Evolutionary conservation across 2,888 invertebrate species (phyloP).

Genomic region (Eueremaeus valkanovi): DNA sequence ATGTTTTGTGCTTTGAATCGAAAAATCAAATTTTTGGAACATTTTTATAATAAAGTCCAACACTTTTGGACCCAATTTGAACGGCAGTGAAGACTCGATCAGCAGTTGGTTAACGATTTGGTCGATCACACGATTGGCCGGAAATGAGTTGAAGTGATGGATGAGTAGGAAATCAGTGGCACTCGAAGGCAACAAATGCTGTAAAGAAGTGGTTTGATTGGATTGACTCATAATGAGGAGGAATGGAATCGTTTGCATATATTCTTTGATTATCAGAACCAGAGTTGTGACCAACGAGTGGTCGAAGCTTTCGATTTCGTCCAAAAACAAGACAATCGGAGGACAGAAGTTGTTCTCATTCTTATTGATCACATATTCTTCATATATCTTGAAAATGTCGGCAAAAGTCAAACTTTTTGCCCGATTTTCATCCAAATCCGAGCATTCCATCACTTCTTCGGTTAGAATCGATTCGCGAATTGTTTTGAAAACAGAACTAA

Average conservation of each 20-base stretch:
- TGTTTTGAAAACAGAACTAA: neutral
- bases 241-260: constrained; percentile 42
- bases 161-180: constrained; percentile 5
- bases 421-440: neutral
- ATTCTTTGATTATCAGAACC: constrained; percentile 45
- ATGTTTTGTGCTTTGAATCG: neutral
- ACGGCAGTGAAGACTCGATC: neutral
- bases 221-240: constrained; percentile 1
- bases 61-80: constrained; percentile 30
- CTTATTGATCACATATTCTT: constrained; percentile 2
- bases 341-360: neutral
- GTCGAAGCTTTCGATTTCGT: constrained; percentile 20
- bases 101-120: neutral
- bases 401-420: neutral
- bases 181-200: constrained; percentile 26
- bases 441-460: constrained; percentile 15
- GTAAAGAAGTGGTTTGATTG: constrained; percentile 9
- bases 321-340: constrained; percentile 24
- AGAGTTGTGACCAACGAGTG: constrained; percentile 23
- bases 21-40: constrained; percentile 20
- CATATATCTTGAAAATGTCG: neutral
- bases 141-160: neutral
- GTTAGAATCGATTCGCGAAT: constrained; percentile 11
- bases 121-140: neutral
- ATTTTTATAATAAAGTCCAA: constrained; percentile 25